phyloP scores from a whole-genome alignment of 2,113 vertebrate genomes.

The Ia io region DNA sequence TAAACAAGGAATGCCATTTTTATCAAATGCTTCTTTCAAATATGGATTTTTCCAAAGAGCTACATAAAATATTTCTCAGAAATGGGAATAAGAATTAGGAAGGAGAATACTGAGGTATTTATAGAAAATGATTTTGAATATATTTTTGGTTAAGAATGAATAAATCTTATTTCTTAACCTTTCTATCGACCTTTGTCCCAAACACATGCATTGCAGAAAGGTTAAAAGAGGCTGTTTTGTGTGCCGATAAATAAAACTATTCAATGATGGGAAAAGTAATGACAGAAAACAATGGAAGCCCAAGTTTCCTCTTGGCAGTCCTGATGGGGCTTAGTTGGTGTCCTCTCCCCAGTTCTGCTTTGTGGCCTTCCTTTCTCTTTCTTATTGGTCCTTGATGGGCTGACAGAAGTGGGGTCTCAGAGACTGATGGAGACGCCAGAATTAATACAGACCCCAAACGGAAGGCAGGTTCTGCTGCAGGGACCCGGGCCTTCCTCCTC shows the following conservation, averaged over 20 bases:
- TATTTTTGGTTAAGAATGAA: background rate
- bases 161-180: background rate
- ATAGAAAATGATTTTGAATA: background rate
- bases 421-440: background rate
- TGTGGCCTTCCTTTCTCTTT: background rate
- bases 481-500: background rate
- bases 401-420: background rate
- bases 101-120: background rate
- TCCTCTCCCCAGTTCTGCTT: rapidly evolving
- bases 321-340: background rate
- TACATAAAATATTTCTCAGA: background rate
- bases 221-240: background rate
- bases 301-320: background rate
- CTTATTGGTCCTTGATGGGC: background rate
- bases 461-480: background rate
- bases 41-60: background rate
- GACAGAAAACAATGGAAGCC: background rate
- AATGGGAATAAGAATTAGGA: background rate
- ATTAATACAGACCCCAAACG: background rate
- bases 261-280: background rate
- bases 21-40: background rate
- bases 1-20: background rate
- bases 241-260: background rate
- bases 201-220: background rate
- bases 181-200: background rate